Evolutionary conservation across 2,797 vertebrate genomes (phyloP).

Genomic region (Mus caroli): DNA sequence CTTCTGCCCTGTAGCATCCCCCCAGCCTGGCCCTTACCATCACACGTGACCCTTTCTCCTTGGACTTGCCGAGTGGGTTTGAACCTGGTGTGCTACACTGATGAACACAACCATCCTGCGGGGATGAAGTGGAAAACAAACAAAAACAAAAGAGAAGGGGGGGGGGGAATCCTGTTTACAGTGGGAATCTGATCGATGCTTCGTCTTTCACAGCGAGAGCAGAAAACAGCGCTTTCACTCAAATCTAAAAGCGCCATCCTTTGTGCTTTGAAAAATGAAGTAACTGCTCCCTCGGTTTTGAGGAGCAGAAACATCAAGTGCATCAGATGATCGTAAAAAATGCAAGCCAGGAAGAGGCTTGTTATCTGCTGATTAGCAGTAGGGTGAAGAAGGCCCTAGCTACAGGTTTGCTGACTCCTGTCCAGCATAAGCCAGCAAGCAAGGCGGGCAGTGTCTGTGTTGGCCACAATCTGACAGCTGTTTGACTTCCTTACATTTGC

Average conservation of each 20-base stretch:
- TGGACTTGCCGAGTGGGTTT: slow-evolving; percentile 20
- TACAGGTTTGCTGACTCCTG: not conserved
- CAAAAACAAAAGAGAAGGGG: not conserved
- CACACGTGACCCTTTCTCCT: slow-evolving; percentile 30
- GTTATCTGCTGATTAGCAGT: not conserved
- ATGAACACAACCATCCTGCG: slow-evolving; percentile 22
- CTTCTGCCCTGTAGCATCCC: not conserved
- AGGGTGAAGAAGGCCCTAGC: not conserved
- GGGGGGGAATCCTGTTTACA: not conserved
- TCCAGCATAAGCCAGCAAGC: not conserved
- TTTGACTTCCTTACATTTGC: slow-evolving; percentile 8
- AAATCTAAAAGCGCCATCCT: slow-evolving; percentile 15
- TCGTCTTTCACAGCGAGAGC: not conserved
- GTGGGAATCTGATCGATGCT: slow-evolving; percentile 51
- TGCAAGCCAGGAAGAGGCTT: not conserved
- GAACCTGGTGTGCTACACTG: not conserved
- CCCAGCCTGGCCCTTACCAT: not conserved
- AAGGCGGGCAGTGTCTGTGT: accelerated
- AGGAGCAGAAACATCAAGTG: slow-evolving; percentile 10
- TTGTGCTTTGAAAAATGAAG: slow-evolving; percentile 43
- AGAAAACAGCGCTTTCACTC: not conserved
- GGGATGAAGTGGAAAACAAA: slow-evolving; percentile 33
- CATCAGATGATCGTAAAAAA: not conserved
- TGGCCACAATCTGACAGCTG: not conserved
- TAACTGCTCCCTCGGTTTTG: not conserved